Evolutionary conservation across 2,888 invertebrate genomes (phyloP).

Genomic region (Plagodis pulveraria): DNA sequence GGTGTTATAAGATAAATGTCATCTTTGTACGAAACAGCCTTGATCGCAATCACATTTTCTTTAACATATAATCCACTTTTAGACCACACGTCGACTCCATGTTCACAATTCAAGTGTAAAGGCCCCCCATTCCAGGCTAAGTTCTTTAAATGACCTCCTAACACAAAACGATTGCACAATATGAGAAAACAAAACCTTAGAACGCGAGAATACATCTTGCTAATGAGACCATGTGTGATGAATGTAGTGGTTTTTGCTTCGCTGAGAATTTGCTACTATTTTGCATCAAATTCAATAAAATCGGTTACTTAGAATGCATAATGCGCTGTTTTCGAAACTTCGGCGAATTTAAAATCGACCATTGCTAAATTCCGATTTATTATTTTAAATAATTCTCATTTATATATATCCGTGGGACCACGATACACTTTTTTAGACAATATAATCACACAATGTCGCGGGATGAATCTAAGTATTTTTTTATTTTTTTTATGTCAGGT

Average conservation of each 20-base stretch:
- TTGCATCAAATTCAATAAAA: conserved; percentile 21
- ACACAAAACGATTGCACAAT: conserved; percentile 28
- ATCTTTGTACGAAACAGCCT: conserved; percentile 83
- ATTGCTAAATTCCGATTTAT: neutral
- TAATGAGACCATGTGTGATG: conserved; percentile 18
- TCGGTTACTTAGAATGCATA: conserved; percentile 32
- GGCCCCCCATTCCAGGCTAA: conserved; percentile 75
- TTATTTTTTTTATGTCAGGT: too few species aligned
- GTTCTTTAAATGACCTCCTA: conserved; percentile 55
- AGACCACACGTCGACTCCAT: conserved; percentile 79
- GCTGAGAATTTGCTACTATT: conserved; percentile 21
- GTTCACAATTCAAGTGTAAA: conserved; percentile 72
- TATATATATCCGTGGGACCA: too few species aligned
- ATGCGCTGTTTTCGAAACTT: conserved; percentile 34
- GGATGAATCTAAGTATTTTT: too few species aligned
- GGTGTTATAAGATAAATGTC: conserved; percentile 85
- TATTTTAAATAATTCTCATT: too few species aligned
- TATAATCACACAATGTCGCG: too few species aligned
- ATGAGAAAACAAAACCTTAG: conserved; percentile 25
- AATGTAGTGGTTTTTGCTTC: conserved; percentile 19
- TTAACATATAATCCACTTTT: conserved; percentile 79
- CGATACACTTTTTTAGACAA: too few species aligned
- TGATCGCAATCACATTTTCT: conserved; percentile 86
- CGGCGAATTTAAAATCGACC: conserved; percentile 29
- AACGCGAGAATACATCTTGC: conserved; percentile 34